Conservation (phyloP, 1,140 invertebrate genomes). For the Tetragonula clypearis region DNA sequence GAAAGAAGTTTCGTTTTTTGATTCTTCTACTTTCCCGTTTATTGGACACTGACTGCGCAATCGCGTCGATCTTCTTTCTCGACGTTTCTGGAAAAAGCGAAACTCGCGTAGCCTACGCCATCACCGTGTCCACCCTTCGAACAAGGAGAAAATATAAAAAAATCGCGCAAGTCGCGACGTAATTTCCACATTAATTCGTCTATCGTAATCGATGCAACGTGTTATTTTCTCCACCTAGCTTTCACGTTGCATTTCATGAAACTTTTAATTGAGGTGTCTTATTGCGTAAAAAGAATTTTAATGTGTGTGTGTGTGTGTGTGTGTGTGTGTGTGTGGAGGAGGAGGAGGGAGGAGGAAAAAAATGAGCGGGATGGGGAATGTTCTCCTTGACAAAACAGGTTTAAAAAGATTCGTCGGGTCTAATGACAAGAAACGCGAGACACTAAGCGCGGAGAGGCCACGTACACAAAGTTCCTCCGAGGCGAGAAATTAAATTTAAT, state of each 20-base stretch:
- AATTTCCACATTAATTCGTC: not conserved
- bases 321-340: too few species aligned
- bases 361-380: not conserved
- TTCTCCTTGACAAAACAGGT: not conserved
- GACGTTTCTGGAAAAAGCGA: too few species aligned
- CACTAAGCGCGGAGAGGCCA: not conserved
- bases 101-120: too few species aligned
- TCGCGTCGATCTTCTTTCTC: too few species aligned
- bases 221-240: not conserved
- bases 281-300: not conserved
- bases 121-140: too few species aligned
- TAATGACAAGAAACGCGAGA: constrained; percentile 14
- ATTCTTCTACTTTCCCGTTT: too few species aligned
- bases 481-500: constrained; percentile 67
- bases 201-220: not conserved
- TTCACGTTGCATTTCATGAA: not conserved
- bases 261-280: not conserved
- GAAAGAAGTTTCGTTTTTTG: too few species aligned
- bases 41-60: too few species aligned
- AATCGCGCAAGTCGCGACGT: too few species aligned
- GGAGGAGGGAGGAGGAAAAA: too few species aligned
- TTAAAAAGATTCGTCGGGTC: not conserved
- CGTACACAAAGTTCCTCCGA: constrained; percentile 41
- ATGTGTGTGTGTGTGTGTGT: too few species aligned
- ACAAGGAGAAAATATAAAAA: too few species aligned